phyloP scores from a whole-genome alignment of 2,797 vertebrate genomes.

The Lophotriccus pileatus region DNA sequence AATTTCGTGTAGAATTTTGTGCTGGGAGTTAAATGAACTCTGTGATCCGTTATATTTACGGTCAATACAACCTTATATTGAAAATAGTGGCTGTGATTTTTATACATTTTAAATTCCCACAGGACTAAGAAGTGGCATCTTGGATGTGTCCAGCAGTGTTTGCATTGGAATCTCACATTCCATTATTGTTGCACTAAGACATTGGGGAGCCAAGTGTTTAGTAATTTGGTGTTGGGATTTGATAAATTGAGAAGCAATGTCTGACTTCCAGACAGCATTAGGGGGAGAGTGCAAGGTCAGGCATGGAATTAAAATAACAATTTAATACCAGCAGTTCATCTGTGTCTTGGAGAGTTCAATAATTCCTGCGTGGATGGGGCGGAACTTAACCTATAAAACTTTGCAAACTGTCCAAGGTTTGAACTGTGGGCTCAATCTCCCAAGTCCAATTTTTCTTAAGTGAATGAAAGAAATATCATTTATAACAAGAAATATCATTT shows the following conservation, averaged over 20 bases:
- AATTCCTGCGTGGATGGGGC: neutral
- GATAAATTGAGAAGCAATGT: neutral
- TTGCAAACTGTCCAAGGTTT: slow-evolving; percentile 17
- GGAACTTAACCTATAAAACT: neutral
- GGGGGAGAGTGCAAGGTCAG: neutral
- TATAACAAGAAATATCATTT: neutral
- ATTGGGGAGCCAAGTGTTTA: neutral
- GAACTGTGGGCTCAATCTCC: slow-evolving; percentile 1
- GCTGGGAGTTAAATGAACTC: neutral
- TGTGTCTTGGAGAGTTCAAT: neutral
- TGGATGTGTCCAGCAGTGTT: neutral
- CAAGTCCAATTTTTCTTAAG: neutral
- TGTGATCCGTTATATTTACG: rapidly evolving
- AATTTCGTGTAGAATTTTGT: neutral
- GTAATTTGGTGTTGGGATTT: slow-evolving; percentile 7
- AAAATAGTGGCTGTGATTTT: neutral
- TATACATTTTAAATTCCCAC: neutral
- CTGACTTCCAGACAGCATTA: neutral
- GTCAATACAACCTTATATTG: neutral
- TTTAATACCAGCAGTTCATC: neutral
- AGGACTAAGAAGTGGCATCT: neutral
- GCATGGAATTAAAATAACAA: neutral
- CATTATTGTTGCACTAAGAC: neutral
- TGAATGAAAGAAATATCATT: neutral
- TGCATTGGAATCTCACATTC: neutral